Base-by-base conservation (phyloP, 1,140 invertebrate genomes). In the Charaxes varanes region DNA sequence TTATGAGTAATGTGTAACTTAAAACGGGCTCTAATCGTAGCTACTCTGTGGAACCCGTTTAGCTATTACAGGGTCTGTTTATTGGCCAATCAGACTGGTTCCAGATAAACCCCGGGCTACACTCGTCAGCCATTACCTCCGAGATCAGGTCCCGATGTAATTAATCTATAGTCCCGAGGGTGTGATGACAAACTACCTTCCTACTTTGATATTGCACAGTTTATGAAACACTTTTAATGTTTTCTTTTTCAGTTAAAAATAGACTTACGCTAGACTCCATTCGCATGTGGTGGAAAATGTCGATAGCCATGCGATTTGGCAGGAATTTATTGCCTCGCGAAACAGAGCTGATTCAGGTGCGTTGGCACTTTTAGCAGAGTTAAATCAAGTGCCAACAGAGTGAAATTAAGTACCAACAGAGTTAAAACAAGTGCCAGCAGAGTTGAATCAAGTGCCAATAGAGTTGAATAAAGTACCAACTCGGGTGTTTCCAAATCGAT, bases 51-150 rank as follows among this genome's bases (percentile, higher is more conserved):
- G 14, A 52, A 52, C 49, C 49, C 13, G 49, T 52, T 52, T 32
- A 32, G 38, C 49, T 41, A 43, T 53, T 44, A 57, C 34, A 43
- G 41, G 24, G 30, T 31, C 24, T 47, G 32, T 49, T 53, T 48
- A 49, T 53, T 53, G 41, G 36, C 45, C 51, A 53, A 53, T 53
- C 51, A 35, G 41, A 41, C 50, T 44, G 50, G 50, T 43, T 34
- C 31, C 16, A 35, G 32, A 31, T 44, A 33, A 18, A 41, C 35
- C 44, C 37, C 14, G 13, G 41, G 32, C 21, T 22, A 24, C 23
- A 18, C 24, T 35, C 32, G 32, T 35, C 27, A 48, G 45, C 32
- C 15, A 31, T 31, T 31, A 31, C 28, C 16, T n/a, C 28, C 28
- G 15, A 18, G 28, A 31, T 5, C 28, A 31, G 28, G 28, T 31